Evolutionary conservation across 2,888 invertebrate species (phyloP).

Genomic region (Chalcis sispes): DNA sequence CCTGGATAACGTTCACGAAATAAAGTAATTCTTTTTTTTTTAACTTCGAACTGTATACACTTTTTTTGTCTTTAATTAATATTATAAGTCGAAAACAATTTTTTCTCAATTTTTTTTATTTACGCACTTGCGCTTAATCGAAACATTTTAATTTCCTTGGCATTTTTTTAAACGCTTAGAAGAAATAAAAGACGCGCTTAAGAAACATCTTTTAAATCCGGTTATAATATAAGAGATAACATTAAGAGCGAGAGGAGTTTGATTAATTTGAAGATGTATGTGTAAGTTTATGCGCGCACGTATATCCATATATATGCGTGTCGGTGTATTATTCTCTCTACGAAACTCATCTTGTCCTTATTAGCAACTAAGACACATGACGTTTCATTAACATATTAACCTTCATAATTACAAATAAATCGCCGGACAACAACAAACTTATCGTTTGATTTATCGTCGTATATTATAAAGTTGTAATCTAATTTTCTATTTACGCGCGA

Average conservation of each 20-base stretch:
- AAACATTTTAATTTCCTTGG: background rate
- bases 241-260: slow-evolving; percentile 8
- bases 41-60: too few species aligned
- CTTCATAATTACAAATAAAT: slow-evolving; percentile 23
- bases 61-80: too few species aligned
- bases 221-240: slow-evolving; percentile 4
- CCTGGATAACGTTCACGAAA: too few species aligned
- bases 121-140: background rate
- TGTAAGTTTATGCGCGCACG: background rate
- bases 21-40: too few species aligned
- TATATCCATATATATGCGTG: too few species aligned
- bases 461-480: slow-evolving; percentile 3
- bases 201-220: slow-evolving; percentile 21
- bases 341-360: slow-evolving; percentile 26
- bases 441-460: background rate
- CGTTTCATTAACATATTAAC: slow-evolving; percentile 17
- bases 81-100: background rate
- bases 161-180: background rate
- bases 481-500: background rate
- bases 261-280: slow-evolving; percentile 17
- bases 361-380: slow-evolving; percentile 24
- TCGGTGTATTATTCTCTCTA: slow-evolving; percentile 21
- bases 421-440: background rate
- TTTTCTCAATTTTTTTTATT: background rate
- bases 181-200: background rate